These are phyloP conservation scores for Ptilodon capucinus DNA, from an alignment of 2,888 invertebrate species.

Conservation along the genomic window DNA sequence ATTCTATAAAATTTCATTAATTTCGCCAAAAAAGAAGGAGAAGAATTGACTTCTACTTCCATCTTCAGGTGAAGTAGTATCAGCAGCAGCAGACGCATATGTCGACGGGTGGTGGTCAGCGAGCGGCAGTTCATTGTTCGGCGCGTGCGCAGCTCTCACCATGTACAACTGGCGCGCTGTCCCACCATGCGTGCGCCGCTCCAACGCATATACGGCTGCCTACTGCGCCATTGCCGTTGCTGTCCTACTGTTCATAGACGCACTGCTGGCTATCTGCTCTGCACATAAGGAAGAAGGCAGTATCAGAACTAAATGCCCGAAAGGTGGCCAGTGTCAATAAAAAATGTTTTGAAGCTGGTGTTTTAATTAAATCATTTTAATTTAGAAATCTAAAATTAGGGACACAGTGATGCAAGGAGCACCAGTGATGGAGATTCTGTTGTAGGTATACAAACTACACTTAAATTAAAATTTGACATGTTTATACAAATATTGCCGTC, in stretches of 20 bases:
- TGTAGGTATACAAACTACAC: too few relatives aligned
- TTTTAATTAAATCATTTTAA: not conserved
- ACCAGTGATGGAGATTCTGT: too few relatives aligned
- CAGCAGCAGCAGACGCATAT: slow-evolving; percentile 69
- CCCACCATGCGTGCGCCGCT: slow-evolving; percentile 45
- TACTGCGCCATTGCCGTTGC: slow-evolving; percentile 60
- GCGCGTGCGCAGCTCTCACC: slow-evolving; percentile 59
- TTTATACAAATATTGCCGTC: too few relatives aligned
- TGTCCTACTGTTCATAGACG: slow-evolving; percentile 55
- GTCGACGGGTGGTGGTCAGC: slow-evolving; percentile 75
- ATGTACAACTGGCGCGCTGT: slow-evolving; percentile 60
- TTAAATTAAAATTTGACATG: too few relatives aligned
- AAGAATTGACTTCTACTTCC: not conserved
- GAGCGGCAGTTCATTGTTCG: slow-evolving; percentile 58
- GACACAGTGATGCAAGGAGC: too few relatives aligned
- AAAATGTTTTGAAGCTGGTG: slow-evolving; percentile 4
- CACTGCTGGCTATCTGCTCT: slow-evolving; percentile 60
- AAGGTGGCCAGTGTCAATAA: slow-evolving; percentile 34
- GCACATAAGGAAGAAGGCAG: slow-evolving; percentile 55
- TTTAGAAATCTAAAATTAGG: too few relatives aligned
- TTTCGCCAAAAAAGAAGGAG: too few relatives aligned
- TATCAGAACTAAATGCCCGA: slow-evolving; percentile 46
- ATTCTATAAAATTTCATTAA: too few relatives aligned
- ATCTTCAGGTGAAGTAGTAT: slow-evolving; percentile 62
- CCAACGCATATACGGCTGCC: slow-evolving; percentile 52